phyloP scores from a whole-genome alignment of 2,113 vertebrate genomes.

The Illadopsis cleaveri region DNA sequence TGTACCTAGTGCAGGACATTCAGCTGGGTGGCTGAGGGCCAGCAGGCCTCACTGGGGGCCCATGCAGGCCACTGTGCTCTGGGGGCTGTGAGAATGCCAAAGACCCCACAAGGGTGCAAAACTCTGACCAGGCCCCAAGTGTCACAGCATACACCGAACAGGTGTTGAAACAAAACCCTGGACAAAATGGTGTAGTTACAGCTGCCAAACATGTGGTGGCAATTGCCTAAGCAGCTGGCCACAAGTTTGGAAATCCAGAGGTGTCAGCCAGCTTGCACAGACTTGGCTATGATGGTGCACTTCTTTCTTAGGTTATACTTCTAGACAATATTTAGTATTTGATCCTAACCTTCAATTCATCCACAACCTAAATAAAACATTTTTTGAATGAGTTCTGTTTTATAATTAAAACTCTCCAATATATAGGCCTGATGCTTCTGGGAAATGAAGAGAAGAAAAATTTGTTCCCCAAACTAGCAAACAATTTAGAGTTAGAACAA shows the following conservation, averaged over 20 bases:
- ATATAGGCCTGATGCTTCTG: not conserved
- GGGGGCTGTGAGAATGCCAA: not conserved
- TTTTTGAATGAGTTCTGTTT: not conserved
- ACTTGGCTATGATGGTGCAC: not conserved
- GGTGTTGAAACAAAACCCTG: not conserved
- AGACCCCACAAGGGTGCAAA: accelerated
- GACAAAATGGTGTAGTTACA: not conserved
- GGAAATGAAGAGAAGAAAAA: not conserved
- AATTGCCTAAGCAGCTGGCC: not conserved
- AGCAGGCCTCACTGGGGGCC: accelerated
- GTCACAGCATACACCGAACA: not conserved
- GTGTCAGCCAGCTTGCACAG: not conserved
- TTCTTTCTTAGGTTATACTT: not conserved
- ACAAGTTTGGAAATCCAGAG: not conserved
- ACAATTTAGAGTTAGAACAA: not conserved
- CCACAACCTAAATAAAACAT: not conserved
- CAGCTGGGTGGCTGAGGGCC: not conserved
- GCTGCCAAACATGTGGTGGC: not conserved
- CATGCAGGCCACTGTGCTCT: accelerated
- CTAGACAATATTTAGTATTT: not conserved
- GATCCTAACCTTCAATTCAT: not conserved
- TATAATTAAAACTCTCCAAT: not conserved
- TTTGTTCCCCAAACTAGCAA: not conserved
- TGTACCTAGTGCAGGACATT: not conserved
- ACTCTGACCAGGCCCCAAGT: accelerated